Percentiles rank a stretch among this genome's conserved stretches.
Evolutionary conservation across 2,888 invertebrate genomes (phyloP).

Genomic region (Lithophane semibrunnea): DNA sequence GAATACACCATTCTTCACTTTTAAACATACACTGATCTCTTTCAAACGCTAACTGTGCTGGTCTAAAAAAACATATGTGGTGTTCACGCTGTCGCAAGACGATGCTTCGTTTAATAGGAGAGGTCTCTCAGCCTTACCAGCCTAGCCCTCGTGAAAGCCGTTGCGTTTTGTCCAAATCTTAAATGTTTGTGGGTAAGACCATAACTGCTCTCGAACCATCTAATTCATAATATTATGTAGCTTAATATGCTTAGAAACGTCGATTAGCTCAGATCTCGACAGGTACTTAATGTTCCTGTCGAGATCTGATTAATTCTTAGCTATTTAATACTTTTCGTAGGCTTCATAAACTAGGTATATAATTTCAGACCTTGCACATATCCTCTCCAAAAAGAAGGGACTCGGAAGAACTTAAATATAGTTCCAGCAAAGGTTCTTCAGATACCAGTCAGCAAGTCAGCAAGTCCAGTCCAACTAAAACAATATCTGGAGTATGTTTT

Average conservation of each 20-base stretch:
- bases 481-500: slow-evolving; percentile 13
- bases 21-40: not conserved
- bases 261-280: not conserved
- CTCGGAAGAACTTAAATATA: not conserved
- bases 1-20: no score
- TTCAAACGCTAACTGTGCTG: not conserved
- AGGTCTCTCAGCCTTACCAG: not conserved
- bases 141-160: no score
- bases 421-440: not conserved
- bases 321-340: not conserved
- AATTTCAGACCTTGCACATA: slow-evolving; percentile 14
- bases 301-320: not conserved
- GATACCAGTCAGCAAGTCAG: not conserved
- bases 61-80: not conserved
- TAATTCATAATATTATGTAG: not conserved
- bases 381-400: not conserved
- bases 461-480: not conserved
- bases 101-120: not conserved
- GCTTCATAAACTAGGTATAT: not conserved
- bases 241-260: not conserved
- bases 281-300: not conserved
- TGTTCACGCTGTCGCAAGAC: not conserved
- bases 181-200: not conserved
- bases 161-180: not conserved
- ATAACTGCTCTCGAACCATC: not conserved